Evolutionary conservation across 35 echinoderm and acorn worm species (phyloP).

Genomic region (Hemicentrotus pulcherrimus): DNA sequence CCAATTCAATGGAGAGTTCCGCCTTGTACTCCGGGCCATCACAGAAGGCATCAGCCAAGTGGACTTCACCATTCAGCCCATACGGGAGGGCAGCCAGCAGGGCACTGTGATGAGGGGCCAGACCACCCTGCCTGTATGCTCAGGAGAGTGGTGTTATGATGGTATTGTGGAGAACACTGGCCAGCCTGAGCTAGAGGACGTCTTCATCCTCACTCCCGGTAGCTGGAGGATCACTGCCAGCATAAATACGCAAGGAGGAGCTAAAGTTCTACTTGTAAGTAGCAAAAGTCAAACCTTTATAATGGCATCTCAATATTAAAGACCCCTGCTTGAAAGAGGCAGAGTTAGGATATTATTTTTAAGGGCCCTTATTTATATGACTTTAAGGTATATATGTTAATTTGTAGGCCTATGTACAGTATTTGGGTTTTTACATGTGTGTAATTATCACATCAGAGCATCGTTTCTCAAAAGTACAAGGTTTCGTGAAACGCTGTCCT

Average conservation of each 20-base stretch:
- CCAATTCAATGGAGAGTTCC: slow-evolving; percentile 61
- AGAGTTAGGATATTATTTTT: too few species aligned
- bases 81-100: neutral
- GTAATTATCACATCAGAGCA: too few species aligned
- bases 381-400: too few species aligned
- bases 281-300: too few species aligned
- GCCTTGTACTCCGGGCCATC: slow-evolving; percentile 67
- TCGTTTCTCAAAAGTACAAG: too few species aligned
- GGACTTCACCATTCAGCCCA: slow-evolving; percentile 68
- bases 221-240: slow-evolving; percentile 60
- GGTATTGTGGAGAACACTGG: slow-evolving; percentile 45
- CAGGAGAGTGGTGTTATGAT: slow-evolving; percentile 71
- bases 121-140: slow-evolving; percentile 59
- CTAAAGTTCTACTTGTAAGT: slow-evolving; percentile 77
- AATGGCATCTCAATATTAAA: too few species aligned
- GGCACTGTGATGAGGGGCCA: slow-evolving; percentile 48
- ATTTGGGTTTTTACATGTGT: too few species aligned
- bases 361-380: too few species aligned
- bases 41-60: slow-evolving; percentile 66
- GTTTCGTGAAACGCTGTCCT: too few species aligned
- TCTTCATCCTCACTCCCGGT: slow-evolving; percentile 60
- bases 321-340: too few species aligned
- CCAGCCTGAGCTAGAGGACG: slow-evolving; percentile 8
- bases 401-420: too few species aligned
- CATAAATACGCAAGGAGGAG: slow-evolving; percentile 79